Evolutionary conservation across 2,888 invertebrate genomes (phyloP).

Genomic region (Caenorhabditis panamensis): DNA sequence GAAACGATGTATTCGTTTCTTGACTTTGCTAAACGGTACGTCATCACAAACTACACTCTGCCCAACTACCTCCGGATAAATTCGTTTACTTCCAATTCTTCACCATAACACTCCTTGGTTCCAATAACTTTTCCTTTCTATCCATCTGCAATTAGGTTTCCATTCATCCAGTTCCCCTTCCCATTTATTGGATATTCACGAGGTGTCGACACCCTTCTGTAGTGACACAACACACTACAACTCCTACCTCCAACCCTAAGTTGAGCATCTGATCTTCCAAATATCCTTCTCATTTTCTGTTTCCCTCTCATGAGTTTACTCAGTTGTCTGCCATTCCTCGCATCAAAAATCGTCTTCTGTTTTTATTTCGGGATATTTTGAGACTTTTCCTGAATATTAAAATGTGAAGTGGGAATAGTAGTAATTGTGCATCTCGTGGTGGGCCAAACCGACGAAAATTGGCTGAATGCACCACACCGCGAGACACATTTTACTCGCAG

Average conservation of each 20-base stretch:
- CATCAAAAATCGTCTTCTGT: not conserved
- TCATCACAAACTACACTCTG: not conserved
- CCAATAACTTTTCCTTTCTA: not conserved
- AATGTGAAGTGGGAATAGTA: constrained; percentile 4
- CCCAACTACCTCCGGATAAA: too few species aligned
- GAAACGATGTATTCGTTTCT: not conserved
- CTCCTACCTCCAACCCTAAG: too few species aligned
- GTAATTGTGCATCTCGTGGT: not conserved
- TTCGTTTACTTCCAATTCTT: not conserved
- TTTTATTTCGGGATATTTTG: not conserved
- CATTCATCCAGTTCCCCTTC: not conserved
- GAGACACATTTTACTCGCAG: not conserved
- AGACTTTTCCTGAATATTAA: not conserved
- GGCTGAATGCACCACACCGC: not conserved
- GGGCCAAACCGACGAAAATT: not conserved
- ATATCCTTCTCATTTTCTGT: not conserved
- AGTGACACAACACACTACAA: too few species aligned
- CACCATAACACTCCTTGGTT: not conserved
- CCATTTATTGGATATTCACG: not conserved
- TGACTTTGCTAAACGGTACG: not conserved
- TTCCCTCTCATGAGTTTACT: not conserved
- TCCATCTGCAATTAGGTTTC: not conserved
- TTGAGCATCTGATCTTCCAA: too few species aligned
- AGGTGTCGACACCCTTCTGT: not conserved
- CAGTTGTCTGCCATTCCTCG: not conserved